Conservation (phyloP, 1,140 invertebrate genomes). For the Panonychus citri region DNA sequence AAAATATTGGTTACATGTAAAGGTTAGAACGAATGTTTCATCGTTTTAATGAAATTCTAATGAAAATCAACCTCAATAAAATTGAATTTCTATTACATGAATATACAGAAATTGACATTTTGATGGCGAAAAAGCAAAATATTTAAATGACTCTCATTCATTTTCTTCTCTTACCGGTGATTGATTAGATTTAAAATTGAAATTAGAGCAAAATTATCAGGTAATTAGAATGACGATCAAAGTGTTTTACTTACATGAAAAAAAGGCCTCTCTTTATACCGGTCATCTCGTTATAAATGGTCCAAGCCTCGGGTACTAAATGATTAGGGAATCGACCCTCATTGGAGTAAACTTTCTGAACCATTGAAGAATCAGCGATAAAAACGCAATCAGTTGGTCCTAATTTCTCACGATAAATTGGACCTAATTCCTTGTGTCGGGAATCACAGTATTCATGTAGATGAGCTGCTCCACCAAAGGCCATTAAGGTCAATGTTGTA, state of each 20-base stretch:
- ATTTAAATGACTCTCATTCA: no score
- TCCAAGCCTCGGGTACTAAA: slow-evolving; percentile 55
- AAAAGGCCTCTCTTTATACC: slow-evolving; percentile 47
- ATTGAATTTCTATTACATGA: no score
- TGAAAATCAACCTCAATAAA: no score
- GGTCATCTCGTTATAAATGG: slow-evolving; percentile 44
- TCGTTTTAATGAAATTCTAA: no score
- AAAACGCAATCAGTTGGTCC: slow-evolving; percentile 35
- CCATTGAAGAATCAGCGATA: slow-evolving; percentile 38
- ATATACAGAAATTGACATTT: no score
- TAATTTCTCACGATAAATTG: slow-evolving; percentile 44
- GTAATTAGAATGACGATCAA: no score
- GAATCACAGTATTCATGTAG: slow-evolving; percentile 46
- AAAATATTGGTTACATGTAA: no score
- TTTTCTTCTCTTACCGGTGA: no score
- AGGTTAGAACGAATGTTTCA: no score
- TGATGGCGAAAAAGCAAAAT: no score
- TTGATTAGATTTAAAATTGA: no score
- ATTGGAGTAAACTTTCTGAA: slow-evolving; percentile 40
- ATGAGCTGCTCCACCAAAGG: slow-evolving; percentile 26
- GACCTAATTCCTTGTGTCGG: slow-evolving; percentile 42
- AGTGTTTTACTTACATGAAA: slow-evolving; percentile 46
- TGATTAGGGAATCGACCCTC: slow-evolving; percentile 55
- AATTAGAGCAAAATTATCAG: no score
- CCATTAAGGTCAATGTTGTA: slow-evolving; percentile 27